Evolutionary conservation across 2,113 vertebrate species (phyloP).

Genomic region (Apodemus speciosus): DNA sequence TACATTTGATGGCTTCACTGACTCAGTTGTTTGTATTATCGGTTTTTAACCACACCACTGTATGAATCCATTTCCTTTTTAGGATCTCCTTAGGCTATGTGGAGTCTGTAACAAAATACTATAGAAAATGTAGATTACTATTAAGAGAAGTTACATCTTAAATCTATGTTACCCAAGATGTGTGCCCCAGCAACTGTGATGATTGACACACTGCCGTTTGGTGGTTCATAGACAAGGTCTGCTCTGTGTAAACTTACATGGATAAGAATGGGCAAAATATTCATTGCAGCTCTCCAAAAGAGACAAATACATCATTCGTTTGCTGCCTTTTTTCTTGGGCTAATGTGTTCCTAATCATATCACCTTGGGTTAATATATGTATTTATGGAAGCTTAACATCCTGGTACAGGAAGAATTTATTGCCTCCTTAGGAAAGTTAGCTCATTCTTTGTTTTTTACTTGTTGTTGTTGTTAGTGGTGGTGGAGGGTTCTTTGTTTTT

Average conservation of each 20-base stretch:
- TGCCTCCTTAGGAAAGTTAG: not conserved
- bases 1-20: not conserved
- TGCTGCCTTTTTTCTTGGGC: not conserved
- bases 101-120: not conserved
- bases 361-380: not conserved
- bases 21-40: not conserved
- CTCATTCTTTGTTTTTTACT: not conserved
- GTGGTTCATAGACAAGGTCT: not conserved
- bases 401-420: not conserved
- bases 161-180: not conserved
- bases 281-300: not conserved
- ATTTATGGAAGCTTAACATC: not conserved
- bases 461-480: too few species aligned
- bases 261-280: not conserved
- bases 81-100: not conserved
- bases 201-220: not conserved
- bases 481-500: not conserved
- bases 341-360: not conserved
- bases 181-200: not conserved
- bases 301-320: not conserved
- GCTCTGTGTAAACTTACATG: not conserved
- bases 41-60: not conserved
- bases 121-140: not conserved
- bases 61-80: not conserved
- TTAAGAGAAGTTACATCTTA: not conserved